These are phyloP conservation scores for Smittia sp. DNA, from an alignment of 2,888 invertebrate species.

Conservation along the genomic window DNA sequence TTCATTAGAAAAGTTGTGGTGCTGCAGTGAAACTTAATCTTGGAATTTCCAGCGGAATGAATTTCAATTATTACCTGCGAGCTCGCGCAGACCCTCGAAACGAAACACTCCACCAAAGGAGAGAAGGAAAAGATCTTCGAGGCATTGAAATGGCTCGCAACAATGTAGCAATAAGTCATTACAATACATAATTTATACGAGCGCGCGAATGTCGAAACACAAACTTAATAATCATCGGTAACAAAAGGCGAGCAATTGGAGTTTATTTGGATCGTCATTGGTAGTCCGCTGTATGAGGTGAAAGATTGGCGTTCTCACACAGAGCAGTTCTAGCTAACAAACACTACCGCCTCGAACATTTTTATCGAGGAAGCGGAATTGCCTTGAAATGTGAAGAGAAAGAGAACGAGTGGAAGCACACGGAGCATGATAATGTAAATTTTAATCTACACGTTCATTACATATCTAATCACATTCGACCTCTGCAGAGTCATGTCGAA, in stretches of 20 bases:
- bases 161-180: neutral
- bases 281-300: neutral
- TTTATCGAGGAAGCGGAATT: slow-evolving; percentile 20
- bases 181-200: neutral
- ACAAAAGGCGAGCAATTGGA: neutral
- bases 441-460: neutral
- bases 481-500: neutral
- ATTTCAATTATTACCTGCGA: no score
- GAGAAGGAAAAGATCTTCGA: neutral
- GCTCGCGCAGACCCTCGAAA: no score
- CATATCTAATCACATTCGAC: slow-evolving; percentile 1
- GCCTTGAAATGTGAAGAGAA: slow-evolving; percentile 17
- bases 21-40: no score
- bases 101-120: neutral
- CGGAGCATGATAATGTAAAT: neutral
- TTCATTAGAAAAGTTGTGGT: no score
- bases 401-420: neutral
- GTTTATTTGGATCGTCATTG: neutral
- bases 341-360: neutral
- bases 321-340: neutral
- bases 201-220: neutral
- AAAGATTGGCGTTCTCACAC: neutral
- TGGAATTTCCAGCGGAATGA: no score
- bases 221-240: neutral
- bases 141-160: neutral